Evolutionary conservation across 2,888 invertebrate genomes (phyloP), one percentile per base, ranked within the genome.

Genomic region (Sminthurinus aureus): DNA sequence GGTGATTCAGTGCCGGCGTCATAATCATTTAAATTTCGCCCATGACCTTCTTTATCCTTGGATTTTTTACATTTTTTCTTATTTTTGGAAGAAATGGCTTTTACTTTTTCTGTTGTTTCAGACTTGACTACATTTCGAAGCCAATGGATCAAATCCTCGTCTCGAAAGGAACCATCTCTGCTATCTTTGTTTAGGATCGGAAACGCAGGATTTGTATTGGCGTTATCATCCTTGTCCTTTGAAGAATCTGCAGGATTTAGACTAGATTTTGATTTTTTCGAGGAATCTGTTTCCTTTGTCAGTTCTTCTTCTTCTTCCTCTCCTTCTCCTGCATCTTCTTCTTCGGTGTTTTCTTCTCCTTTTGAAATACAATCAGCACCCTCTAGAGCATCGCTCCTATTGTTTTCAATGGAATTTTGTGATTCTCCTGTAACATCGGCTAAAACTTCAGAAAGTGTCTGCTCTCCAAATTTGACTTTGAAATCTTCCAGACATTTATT

Each of bases 71-170:
- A 13, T 26, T 24, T 11, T 24, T 71, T 24, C 71, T 71, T 71
- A 4, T 71, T 24, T 13, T n/a, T 22, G 64, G 64, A 64, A 18
- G 13, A 18, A 67, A 58, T 58, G 58, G 58, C 58, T 18, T 18
- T 58, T 2, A 58, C 58, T 15, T 58, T 58, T 18, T 58, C 58
- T 58, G 13, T 58, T 11, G 58, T 58, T 9, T 58, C 58, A 58
- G 15, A 58, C 9, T 71, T 22, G 15, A 24, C 71, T 24, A 71
- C 71, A 24, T 71, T 12, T 24, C 71, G 71, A 26, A 71, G 71
- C 71, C 71, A 71, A 20, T 71, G 71, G 15, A 71, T 71, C 24
- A 71, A 24, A 71, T 71, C 71, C 24, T 71, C 24, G 6, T 71
- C 71, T 26, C 26, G 24, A 24, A 71, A 71, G 2, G 71, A 26